A percentile compares a stretch with the other conserved stretches of the same genome.
phyloP scores from a whole-genome alignment of 2,113 vertebrate species.

The Plecturocebus donacophilus region DNA sequence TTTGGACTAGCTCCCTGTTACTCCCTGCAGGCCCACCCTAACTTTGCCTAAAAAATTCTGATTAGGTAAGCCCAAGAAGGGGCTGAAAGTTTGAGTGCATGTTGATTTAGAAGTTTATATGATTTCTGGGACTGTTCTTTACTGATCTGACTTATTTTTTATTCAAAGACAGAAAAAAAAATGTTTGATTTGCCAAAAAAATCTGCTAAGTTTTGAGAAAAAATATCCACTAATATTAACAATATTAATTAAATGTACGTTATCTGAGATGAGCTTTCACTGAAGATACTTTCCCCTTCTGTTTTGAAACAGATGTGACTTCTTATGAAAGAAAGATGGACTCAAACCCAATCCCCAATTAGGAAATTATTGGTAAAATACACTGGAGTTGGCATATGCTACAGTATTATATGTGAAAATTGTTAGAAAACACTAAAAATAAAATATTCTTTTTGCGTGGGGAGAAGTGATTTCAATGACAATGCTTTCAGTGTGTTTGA shows the following conservation, averaged over 20 bases:
- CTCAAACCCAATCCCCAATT: not conserved
- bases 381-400: not conserved
- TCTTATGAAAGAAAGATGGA: not conserved
- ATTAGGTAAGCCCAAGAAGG: not conserved
- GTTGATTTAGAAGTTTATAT: not conserved
- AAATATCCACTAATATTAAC: not conserved
- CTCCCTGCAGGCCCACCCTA: not conserved
- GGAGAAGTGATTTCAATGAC: constrained; percentile 25
- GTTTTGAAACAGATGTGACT: not conserved
- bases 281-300: not conserved
- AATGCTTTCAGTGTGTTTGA: constrained; percentile 32
- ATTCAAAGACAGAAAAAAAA: not conserved
- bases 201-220: not conserved
- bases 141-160: not conserved
- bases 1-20: accelerated
- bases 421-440: not conserved
- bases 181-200: not conserved
- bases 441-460: not conserved
- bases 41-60: not conserved
- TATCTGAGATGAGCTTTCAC: not conserved
- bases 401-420: not conserved
- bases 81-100: not conserved
- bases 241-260: not conserved
- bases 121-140: not conserved
- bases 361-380: not conserved